Evolutionary conservation across 2,113 vertebrate species (phyloP), one percentile per base, ranked within the genome.

Genomic region (Eclectus roratus): DNA sequence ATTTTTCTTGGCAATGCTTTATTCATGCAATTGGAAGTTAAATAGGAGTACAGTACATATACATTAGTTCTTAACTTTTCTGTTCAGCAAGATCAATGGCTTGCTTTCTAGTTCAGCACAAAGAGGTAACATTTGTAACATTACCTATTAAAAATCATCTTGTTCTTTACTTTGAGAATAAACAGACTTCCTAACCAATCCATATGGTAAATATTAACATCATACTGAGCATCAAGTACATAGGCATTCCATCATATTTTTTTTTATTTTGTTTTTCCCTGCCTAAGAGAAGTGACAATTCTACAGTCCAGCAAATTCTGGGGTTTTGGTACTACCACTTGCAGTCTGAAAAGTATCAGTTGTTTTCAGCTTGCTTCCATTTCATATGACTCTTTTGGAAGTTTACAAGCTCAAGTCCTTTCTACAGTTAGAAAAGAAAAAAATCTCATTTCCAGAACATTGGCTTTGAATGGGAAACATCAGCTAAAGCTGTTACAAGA

Each of bases 121-220:
- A 63, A 68, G 18, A 84, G 31, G 15, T 50, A 84, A 18, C 55
- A 82, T 76, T 85, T 91, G 19, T 56, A 41, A 27, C 63, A 76
- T 39, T 76, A 65, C 4, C 4, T 25, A 72, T 43, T 88, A 63
- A 85, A 93, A 89, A 80, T 85, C 29, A 47, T 72, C 63, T 82
- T 85, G 41, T 53, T 94, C 50, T 73, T 89, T 89, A 58, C 23
- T 85, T 76, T 83, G 93, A 93, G 25, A 80, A 88, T 69, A 88
- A 91, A 68, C 63, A 85, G 64, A 79, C 12, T 17, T 77, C 44
- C 28, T 64, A 25, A 41, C 7, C 56, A 89, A 71, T 72, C 43
- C 79, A 83, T 83, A 85, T 73, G 68, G 86, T 47, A 83, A 86
- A 86, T 81, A 86, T 90, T 88, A 90, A 80, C 76, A 93, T 50